Conservation (phyloP, 1,140 invertebrate genomes). For the Ditylenchus dipsaci region DNA sequence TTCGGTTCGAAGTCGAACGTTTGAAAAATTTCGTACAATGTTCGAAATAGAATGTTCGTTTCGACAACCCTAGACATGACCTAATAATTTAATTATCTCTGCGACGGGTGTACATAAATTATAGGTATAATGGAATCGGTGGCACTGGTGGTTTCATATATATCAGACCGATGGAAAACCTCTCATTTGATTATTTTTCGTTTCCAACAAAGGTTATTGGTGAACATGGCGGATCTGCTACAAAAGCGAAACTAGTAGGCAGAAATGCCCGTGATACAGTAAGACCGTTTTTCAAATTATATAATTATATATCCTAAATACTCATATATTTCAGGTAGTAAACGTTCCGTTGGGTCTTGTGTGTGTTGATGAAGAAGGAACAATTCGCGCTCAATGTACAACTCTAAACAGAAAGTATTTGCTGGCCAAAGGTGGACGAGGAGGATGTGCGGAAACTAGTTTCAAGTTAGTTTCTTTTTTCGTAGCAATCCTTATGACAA, state of each 20-base stretch:
- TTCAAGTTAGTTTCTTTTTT: slow-evolving; percentile 37
- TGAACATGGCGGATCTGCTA: slow-evolving; percentile 14
- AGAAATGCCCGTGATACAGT: slow-evolving; percentile 38
- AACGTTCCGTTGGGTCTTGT: slow-evolving; percentile 55
- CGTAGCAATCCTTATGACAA: neutral
- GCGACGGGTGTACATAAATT: neutral
- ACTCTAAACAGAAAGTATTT: slow-evolving; percentile 38
- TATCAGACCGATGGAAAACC: slow-evolving; percentile 27
- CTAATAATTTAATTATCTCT: too few relatives aligned
- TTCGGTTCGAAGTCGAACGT: too few relatives aligned
- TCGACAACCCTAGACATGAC: too few relatives aligned
- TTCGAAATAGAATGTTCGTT: too few relatives aligned
- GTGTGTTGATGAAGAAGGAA: slow-evolving; percentile 40
- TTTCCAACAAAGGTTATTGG: slow-evolving; percentile 31
- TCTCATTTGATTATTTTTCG: slow-evolving; percentile 44
- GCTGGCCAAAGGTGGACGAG: slow-evolving; percentile 50
- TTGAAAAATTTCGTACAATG: too few relatives aligned
- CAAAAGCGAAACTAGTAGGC: slow-evolving; percentile 36
- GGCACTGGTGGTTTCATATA: slow-evolving; percentile 47
- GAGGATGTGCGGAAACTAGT: slow-evolving; percentile 39
- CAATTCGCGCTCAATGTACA: slow-evolving; percentile 44
- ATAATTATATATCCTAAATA: too few relatives aligned
- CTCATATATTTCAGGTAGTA: slow-evolving; percentile 42
- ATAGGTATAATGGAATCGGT: slow-evolving; percentile 53
- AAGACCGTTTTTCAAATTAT: neutral